phyloP scores from a whole-genome alignment of 2,888 invertebrate genomes.

The Incurvaria masculella region DNA sequence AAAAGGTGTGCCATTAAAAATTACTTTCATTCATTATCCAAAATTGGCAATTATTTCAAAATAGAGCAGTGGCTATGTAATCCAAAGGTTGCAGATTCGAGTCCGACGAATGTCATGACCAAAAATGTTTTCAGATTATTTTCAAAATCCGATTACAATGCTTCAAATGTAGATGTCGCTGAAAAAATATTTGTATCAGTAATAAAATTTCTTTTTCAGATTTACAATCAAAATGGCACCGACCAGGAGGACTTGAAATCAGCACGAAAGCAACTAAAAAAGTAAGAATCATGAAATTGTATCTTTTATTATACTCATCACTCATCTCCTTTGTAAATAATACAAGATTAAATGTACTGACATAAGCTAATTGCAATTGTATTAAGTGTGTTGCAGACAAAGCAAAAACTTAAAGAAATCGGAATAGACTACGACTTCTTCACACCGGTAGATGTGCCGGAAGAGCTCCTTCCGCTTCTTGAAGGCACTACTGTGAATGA shows the following conservation, averaged over 20 bases:
- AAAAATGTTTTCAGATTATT: no score
- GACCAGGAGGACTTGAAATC: background rate
- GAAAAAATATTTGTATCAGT: no score
- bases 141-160: no score
- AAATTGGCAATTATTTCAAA: background rate
- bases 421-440: slow-evolving; percentile 55
- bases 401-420: slow-evolving; percentile 40
- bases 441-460: slow-evolving; percentile 46
- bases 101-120: no score
- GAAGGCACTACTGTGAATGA: background rate
- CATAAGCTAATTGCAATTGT: no score
- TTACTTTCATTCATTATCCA: background rate
- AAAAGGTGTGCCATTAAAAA: slow-evolving; percentile 25
- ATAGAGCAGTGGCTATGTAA: no score
- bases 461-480: slow-evolving; percentile 21
- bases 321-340: no score
- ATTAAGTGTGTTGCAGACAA: slow-evolving; percentile 41
- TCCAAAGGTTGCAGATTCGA: no score
- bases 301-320: slow-evolving; percentile 15
- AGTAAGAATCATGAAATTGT: background rate
- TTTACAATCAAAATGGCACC: slow-evolving; percentile 29
- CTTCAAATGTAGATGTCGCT: no score
- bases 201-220: slow-evolving; percentile 23
- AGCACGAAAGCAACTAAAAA: background rate
- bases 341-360: no score